phyloP scores from a whole-genome alignment of 2,797 vertebrate genomes.

The Danio jaintianensis region DNA sequence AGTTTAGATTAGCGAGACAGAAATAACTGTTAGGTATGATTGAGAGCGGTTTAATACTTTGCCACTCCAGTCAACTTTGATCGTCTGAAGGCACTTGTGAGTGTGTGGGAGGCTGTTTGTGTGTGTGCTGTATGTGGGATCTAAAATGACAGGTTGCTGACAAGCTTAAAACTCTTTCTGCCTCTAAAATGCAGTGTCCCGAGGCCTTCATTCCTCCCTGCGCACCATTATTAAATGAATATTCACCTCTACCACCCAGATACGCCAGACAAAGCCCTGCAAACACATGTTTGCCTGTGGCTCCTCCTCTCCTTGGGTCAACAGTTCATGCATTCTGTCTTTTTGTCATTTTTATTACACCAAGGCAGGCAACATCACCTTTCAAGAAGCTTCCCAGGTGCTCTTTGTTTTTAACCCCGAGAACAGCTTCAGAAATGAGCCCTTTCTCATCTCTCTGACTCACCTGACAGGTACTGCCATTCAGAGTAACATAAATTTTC shows the following conservation, averaged over 20 bases:
- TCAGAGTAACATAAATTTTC: constrained; percentile 30
- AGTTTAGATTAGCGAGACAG: constrained; percentile 47
- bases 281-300: constrained; percentile 34
- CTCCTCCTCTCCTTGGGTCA: constrained; percentile 60
- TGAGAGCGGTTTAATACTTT: constrained; percentile 49
- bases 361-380: constrained; percentile 49
- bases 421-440: constrained; percentile 36
- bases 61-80: constrained; percentile 50
- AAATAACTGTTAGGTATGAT: constrained; percentile 36
- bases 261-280: constrained; percentile 39
- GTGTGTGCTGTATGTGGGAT: constrained; percentile 45
- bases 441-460: constrained; percentile 46
- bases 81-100: constrained; percentile 47
- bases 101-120: constrained; percentile 30
- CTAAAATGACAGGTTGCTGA: constrained; percentile 62
- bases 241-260: constrained; percentile 47
- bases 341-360: constrained; percentile 62
- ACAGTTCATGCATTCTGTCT: constrained; percentile 63
- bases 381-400: constrained; percentile 64
- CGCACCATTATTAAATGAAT: constrained; percentile 50
- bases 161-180: constrained; percentile 49
- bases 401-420: constrained; percentile 56
- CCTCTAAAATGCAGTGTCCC: constrained; percentile 51
- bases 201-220: constrained; percentile 41
- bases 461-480: constrained; percentile 43